These are phyloP conservation scores for Eupithecia dodoneata DNA, from an alignment of 2,888 invertebrate species.

Conservation along the genomic window DNA sequence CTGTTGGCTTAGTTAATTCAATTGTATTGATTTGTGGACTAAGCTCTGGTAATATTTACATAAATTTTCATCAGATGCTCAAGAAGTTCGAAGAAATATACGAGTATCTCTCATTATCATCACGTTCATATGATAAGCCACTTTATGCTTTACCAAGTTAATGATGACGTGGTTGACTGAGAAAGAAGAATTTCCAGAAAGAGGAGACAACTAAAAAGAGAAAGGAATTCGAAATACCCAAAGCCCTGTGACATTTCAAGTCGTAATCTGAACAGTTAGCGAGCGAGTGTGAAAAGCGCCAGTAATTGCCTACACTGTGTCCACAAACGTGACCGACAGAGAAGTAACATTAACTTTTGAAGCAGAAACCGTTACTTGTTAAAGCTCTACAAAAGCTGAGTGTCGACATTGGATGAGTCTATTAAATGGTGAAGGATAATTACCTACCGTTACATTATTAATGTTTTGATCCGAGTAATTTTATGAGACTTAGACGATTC, in stretches of 20 bases:
- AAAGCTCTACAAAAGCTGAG: slow-evolving; percentile 17
- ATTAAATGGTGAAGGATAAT: slow-evolving; percentile 35
- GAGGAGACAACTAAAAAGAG: slow-evolving; percentile 23
- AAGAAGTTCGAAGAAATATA: background rate
- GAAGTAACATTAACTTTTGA: slow-evolving; percentile 21
- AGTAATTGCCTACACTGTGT: slow-evolving; percentile 68
- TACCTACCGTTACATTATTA: slow-evolving; percentile 20
- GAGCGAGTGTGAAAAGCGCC: slow-evolving; percentile 76
- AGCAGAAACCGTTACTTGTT: slow-evolving; percentile 25
- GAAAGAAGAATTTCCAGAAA: background rate
- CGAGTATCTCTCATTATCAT: background rate
- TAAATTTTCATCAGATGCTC: slow-evolving; percentile 9
- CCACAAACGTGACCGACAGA: slow-evolving; percentile 51
- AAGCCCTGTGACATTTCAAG: slow-evolving; percentile 68
- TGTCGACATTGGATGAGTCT: slow-evolving; percentile 26
- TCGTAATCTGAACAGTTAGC: slow-evolving; percentile 70
- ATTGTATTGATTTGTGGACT: slow-evolving; percentile 58
- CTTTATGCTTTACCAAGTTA: background rate
- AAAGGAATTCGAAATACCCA: slow-evolving; percentile 47
- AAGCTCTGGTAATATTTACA: slow-evolving; percentile 35
- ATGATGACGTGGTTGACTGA: background rate
- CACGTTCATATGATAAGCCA: background rate
- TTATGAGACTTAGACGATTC: background rate
- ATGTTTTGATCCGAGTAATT: slow-evolving; percentile 5
- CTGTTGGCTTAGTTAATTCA: slow-evolving; percentile 70